phyloP scores from a whole-genome alignment of 2,888 invertebrate genomes.

The Lochmaea capreae region DNA sequence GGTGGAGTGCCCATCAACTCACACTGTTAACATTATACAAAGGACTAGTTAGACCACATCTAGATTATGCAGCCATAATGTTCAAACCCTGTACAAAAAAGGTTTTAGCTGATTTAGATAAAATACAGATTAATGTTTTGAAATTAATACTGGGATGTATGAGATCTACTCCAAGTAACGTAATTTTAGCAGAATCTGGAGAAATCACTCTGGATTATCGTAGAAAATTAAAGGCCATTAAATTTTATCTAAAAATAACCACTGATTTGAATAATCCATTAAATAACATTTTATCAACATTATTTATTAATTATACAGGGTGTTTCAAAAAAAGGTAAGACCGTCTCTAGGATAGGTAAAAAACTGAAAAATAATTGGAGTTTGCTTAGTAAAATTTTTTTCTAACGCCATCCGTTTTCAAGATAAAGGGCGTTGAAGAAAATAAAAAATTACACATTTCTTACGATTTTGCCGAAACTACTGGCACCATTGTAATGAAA shows the following conservation, averaged over 20 bases:
- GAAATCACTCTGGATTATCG: background rate
- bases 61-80: background rate
- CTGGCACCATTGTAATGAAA: too few species aligned
- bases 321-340: too few species aligned
- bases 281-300: too few species aligned
- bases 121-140: background rate
- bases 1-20: background rate
- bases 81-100: background rate
- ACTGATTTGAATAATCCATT: background rate
- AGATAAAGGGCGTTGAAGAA: too few species aligned
- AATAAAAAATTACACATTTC: too few species aligned
- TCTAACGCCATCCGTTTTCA: too few species aligned
- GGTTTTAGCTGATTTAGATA: background rate
- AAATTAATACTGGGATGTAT: background rate
- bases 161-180: constrained; percentile 1
- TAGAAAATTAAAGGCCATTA: background rate
- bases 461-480: too few species aligned
- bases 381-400: too few species aligned
- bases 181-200: background rate
- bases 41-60: background rate
- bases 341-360: too few species aligned
- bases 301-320: too few species aligned
- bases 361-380: too few species aligned
- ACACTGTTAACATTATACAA: background rate
- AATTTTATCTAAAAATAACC: background rate